Evolutionary conservation across 2,113 vertebrate species (phyloP), one percentile per base, ranked within the genome.

Genomic region (Gymnogyps californianus): DNA sequence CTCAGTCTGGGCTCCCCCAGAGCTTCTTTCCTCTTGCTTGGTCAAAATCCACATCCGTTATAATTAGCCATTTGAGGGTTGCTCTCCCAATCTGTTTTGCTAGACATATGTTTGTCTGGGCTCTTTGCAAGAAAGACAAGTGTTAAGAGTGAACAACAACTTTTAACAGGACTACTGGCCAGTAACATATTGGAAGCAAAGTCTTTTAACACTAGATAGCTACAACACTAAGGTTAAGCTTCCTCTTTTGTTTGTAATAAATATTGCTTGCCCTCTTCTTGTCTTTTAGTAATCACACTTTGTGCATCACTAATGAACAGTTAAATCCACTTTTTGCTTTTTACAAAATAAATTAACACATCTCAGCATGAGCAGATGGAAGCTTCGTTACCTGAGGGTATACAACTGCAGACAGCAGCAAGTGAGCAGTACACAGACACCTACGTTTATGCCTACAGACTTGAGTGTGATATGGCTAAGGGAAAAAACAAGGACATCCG

Each of bases 271-370:
- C 34, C 57, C n/a, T 72, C 44, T 79, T 81, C 57, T 71, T 40
- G 7, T 78, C 32, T 74, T 72, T 74, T 72, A 52, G 40, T 21
- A 90, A 83, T 71, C 86, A 87, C 55, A 81, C 70, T 84, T 71
- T 49, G 17, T 91, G 47, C 2, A 1, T 69, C 69, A 76, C 52
- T 61, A 81, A 59, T 71, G 18, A 91, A 49, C 59, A 94, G 51
- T 87, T 93, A 87, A 76, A 93, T 81, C 47, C 26, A 17, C 10
- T 82, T 87, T 91, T 75, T 93, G 18, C 74, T 94, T 91, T 67
- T 84, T 82, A 75, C 61, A 85, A 67, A 93, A 94, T 65, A 87
- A 87, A 65, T 93, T 96, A 87, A 89, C 91, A 91, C 77, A 29
- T 94, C 65, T 76, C 6, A 0, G 36, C 10, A 20, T 34, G 61